phyloP scores from a whole-genome alignment of 2,888 invertebrate genomes.

The Cataglyphis albicans region DNA sequence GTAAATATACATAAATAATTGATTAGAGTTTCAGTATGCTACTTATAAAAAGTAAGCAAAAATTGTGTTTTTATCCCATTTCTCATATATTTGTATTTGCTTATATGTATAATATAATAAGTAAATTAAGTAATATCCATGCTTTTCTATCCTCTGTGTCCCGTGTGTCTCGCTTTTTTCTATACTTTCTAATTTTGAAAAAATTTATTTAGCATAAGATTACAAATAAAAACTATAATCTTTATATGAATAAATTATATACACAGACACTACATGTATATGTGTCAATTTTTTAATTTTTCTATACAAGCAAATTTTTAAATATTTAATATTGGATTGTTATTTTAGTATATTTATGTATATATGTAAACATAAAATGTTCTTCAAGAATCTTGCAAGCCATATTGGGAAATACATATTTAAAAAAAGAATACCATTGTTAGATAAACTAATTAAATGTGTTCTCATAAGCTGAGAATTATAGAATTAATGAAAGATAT shows the following conservation, averaged over 20 bases:
- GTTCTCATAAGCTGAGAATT: neutral
- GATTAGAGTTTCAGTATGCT: constrained; percentile 63
- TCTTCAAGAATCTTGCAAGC: neutral
- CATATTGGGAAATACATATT: constrained; percentile 20
- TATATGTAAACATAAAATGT: constrained; percentile 9
- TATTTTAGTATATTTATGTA: constrained; percentile 27
- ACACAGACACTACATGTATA: neutral
- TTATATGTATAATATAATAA: neutral
- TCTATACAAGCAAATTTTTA: constrained; percentile 1
- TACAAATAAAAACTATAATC: neutral
- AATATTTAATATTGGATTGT: constrained; percentile 27
- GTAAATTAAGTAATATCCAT: constrained; percentile 8
- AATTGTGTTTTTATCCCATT: constrained; percentile 41
- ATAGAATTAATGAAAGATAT: neutral
- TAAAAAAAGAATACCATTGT: neutral
- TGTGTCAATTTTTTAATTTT: neutral
- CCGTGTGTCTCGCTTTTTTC: neutral
- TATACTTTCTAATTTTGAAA: constrained; percentile 2
- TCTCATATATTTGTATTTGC: constrained; percentile 1
- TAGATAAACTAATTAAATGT: neutral
- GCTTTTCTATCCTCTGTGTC: neutral
- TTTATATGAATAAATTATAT: neutral
- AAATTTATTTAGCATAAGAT: constrained; percentile 25
- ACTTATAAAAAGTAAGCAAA: constrained; percentile 64
- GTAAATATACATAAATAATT: constrained; percentile 64